Percentiles rank a stretch among this genome's conserved stretches.
phyloP scores from a whole-genome alignment of 2,113 vertebrate genomes.

The Pterocles orientalis region DNA sequence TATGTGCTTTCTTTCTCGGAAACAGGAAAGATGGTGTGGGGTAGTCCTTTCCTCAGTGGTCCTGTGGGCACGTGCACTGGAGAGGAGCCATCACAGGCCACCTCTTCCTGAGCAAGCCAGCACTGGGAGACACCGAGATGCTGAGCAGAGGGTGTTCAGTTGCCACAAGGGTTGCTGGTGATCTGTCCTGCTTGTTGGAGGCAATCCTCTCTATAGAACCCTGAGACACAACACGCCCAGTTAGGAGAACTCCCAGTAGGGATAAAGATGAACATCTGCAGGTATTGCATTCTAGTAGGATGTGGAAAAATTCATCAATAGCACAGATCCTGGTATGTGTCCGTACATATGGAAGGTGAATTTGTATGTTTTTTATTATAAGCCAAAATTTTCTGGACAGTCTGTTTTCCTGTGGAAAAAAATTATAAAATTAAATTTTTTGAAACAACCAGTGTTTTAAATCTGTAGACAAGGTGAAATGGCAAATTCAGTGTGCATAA shows the following conservation, averaged over 20 bases:
- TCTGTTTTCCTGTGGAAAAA: not conserved
- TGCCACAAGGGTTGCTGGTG: not conserved
- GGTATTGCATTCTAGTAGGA: not conserved
- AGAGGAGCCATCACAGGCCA: not conserved
- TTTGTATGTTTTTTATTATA: rapidly evolving
- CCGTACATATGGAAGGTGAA: not conserved
- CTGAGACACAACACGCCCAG: not conserved
- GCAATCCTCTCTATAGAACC: not conserved
- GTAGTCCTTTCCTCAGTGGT: not conserved
- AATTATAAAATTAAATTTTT: not conserved
- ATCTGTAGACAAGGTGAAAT: not conserved
- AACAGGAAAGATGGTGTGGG: not conserved
- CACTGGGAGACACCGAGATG: not conserved
- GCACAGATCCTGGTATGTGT: not conserved
- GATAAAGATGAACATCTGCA: not conserved
- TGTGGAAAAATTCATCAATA: not conserved
- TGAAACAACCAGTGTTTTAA: not conserved
- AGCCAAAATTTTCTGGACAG: not conserved
- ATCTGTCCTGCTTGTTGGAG: not conserved
- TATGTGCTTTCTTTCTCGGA: not conserved
- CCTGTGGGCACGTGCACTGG: not conserved
- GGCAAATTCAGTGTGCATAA: not conserved
- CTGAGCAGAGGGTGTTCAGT: not conserved
- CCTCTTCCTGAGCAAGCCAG: not conserved
- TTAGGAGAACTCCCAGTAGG: not conserved